Percentiles rank a stretch among this genome's conserved stretches.
Evolutionary conservation across 2,113 vertebrate genomes (phyloP).

Genomic region (Saimiri boliviensis): DNA sequence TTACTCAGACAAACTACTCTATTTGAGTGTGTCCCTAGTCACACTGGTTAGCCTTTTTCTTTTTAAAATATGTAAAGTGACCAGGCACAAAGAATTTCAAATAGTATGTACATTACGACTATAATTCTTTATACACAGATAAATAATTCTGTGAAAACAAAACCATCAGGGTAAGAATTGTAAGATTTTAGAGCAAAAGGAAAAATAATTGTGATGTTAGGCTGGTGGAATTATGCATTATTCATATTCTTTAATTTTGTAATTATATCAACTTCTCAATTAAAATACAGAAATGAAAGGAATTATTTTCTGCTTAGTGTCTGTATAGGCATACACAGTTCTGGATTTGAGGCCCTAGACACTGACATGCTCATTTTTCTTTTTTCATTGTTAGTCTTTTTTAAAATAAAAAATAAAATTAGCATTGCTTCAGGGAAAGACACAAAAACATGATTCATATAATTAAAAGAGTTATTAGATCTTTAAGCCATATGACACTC

Average conservation of each 20-base stretch:
- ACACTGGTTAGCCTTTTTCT: background rate
- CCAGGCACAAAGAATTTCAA: background rate
- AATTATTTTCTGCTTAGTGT: background rate
- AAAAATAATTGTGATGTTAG: background rate
- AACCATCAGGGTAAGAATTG: background rate
- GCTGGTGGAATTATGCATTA: background rate
- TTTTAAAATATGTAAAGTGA: constrained; percentile 2
- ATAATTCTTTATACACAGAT: background rate
- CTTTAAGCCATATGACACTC: background rate
- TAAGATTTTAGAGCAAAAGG: background rate
- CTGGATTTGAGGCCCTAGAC: background rate
- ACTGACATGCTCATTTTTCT: background rate
- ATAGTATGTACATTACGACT: background rate
- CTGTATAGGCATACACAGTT: background rate
- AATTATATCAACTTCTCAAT: background rate
- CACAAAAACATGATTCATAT: background rate
- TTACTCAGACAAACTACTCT: background rate
- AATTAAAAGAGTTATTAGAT: background rate
- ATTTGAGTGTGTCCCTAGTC: background rate
- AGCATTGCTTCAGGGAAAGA: background rate
- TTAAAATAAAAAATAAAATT: background rate
- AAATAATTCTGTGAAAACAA: background rate
- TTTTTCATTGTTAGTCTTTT: background rate
- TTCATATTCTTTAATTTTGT: background rate
- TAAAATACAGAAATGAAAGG: background rate